Evolutionary conservation across 2,888 invertebrate genomes (phyloP).

Genomic region (Ophion ellenae): DNA sequence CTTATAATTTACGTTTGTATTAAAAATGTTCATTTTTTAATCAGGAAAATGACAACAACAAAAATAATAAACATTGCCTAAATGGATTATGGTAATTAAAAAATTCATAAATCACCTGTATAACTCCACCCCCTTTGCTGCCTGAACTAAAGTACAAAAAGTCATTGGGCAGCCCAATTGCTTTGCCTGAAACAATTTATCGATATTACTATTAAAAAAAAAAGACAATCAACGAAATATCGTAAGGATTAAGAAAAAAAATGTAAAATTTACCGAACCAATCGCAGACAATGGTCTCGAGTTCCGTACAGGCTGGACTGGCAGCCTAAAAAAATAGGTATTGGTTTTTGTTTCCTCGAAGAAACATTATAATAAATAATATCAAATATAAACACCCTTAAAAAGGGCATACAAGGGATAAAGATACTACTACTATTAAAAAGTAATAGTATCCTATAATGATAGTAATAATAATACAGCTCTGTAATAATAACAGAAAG

Average conservation of each 20-base stretch:
- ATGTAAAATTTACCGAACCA: conserved; percentile 91
- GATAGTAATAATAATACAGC: neutral
- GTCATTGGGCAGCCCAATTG: conserved; percentile 95
- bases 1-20: no score
- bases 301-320: conserved; percentile 98
- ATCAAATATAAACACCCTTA: no score
- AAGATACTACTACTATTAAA: no score
- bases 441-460: neutral
- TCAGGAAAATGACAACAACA: no score
- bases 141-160: conserved; percentile 93
- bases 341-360: neutral
- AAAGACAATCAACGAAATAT: neutral
- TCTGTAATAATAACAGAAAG: conserved; percentile 20
- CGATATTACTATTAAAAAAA: neutral
- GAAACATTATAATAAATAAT: conserved; percentile 5
- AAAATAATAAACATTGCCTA: no score
- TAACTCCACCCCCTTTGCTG: conserved; percentile 96
- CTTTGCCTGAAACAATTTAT: conserved; percentile 87
- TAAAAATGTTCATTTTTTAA: no score
- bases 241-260: neutral
- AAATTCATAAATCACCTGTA: conserved; percentile 88
- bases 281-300: conserved; percentile 97
- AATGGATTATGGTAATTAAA: neutral
- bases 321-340: conserved; percentile 89
- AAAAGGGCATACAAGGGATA: no score